A percentile compares a stretch with the other conserved stretches of the same genome.
Conservation (phyloP, 2,113 vertebrate species). For the Sakesphorus luctuosus region DNA sequence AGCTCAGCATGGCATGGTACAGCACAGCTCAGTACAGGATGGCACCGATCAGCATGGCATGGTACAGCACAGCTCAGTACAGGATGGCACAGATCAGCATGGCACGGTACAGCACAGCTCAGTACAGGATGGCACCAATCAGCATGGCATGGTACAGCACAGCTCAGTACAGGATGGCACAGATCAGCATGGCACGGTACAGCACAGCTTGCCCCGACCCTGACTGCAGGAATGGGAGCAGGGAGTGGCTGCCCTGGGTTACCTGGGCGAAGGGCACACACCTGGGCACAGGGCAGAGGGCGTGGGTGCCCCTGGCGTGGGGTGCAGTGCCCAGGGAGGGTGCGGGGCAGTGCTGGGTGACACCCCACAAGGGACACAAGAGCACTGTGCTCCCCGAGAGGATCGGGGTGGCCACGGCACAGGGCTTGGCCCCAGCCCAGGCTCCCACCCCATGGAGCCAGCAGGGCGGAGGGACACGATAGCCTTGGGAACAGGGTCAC, state of each 20-base stretch:
- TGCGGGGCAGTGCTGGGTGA: not conserved
- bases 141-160: too few species aligned
- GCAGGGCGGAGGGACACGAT: not conserved
- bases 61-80: not conserved
- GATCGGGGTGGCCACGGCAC: not conserved
- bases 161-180: not conserved
- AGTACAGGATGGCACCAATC: not conserved
- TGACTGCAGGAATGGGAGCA: not conserved
- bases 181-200: not conserved
- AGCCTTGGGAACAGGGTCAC: not conserved
- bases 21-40: not conserved
- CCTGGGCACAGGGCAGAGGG: not conserved
- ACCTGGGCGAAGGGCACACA: not conserved
- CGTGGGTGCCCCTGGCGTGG: not conserved
- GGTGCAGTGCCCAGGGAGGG: not conserved
- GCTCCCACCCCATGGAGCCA: accelerated
- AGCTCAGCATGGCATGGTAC: too few species aligned
- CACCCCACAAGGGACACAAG: not conserved
- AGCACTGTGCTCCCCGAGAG: not conserved
- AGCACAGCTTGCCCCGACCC: accelerated
- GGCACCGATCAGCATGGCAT: not conserved
- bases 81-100: not conserved
- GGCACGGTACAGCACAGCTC: not conserved
- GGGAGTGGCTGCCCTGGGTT: not conserved
- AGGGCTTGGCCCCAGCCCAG: accelerated